phyloP scores from a whole-genome alignment of 2,888 invertebrate species.

The Mythimna pallens region DNA sequence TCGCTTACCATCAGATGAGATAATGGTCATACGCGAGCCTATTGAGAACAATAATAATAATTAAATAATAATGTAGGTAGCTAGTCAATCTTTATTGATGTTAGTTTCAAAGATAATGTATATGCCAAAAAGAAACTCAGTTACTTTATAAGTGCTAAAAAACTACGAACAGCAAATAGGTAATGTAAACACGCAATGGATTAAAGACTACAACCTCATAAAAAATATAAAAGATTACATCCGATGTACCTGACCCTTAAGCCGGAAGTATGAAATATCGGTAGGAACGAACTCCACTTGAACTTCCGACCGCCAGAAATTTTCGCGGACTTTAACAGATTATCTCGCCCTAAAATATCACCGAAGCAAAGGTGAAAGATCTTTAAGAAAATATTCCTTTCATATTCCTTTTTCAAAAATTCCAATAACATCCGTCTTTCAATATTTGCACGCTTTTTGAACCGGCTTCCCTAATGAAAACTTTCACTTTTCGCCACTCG shows the following conservation, averaged over 20 bases:
- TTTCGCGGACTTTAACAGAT: conserved; percentile 21
- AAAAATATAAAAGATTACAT: conserved; percentile 49
- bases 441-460: conserved; percentile 18
- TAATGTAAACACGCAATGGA: not conserved
- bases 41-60: not conserved
- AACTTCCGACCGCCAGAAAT: conserved; percentile 33
- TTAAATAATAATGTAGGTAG: not conserved
- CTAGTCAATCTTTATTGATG: not conserved
- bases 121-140: not conserved
- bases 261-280: conserved; percentile 47
- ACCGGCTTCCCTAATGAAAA: conserved; percentile 1
- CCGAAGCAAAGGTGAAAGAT: conserved; percentile 3
- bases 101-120: not conserved
- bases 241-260: conserved; percentile 14
- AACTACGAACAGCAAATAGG: not conserved
- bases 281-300: conserved; percentile 23
- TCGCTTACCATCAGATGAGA: not conserved
- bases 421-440: not conserved
- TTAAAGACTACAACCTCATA: conserved; percentile 15
- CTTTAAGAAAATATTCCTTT: conserved; percentile 1
- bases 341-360: conserved; percentile 21
- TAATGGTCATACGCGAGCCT: not conserved
- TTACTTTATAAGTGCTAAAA: not conserved
- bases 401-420: not conserved
- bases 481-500: conserved; percentile 11